These are phyloP conservation scores for Pemphigus obesinymphae DNA, from an alignment of 1,140 invertebrate genomes.

Conservation along the genomic window DNA sequence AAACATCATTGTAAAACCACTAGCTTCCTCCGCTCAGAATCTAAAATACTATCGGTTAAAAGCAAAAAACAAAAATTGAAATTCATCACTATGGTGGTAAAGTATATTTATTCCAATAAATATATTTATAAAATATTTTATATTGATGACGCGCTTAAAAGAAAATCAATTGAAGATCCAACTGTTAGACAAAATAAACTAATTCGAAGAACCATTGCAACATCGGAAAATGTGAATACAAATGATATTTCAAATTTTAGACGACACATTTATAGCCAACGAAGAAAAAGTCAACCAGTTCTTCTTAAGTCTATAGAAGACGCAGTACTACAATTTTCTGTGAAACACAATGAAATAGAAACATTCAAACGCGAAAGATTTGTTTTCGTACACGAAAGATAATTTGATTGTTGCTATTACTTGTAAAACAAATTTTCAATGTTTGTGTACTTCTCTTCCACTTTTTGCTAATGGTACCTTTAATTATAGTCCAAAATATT, in stretches of 20 bases:
- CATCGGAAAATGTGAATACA: not conserved
- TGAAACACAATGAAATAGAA: not conserved
- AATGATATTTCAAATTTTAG: not conserved
- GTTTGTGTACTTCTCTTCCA: no score
- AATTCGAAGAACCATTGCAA: not conserved
- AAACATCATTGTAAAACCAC: no score
- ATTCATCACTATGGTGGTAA: no score
- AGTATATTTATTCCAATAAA: no score
- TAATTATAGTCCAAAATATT: not conserved
- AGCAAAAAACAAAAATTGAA: no score
- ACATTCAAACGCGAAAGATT: not conserved
- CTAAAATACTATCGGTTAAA: no score
- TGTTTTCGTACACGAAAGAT: not conserved
- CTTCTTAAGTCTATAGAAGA: slow-evolving; percentile 16
- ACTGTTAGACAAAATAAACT: not conserved
- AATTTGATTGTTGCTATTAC: not conserved
- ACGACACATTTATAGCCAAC: not conserved
- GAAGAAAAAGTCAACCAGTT: not conserved
- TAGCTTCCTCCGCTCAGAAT: no score
- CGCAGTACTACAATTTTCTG: not conserved
- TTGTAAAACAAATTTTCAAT: not conserved
- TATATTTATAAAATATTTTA: no score
- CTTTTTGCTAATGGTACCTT: not conserved
- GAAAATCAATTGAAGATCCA: not conserved
- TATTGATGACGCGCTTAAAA: not conserved